Percentiles rank a stretch among this genome's conserved stretches.
These are phyloP conservation scores for Cryptotermes secundus DNA, from an alignment of 1,140 invertebrate genomes.

Conservation along the genomic window DNA sequence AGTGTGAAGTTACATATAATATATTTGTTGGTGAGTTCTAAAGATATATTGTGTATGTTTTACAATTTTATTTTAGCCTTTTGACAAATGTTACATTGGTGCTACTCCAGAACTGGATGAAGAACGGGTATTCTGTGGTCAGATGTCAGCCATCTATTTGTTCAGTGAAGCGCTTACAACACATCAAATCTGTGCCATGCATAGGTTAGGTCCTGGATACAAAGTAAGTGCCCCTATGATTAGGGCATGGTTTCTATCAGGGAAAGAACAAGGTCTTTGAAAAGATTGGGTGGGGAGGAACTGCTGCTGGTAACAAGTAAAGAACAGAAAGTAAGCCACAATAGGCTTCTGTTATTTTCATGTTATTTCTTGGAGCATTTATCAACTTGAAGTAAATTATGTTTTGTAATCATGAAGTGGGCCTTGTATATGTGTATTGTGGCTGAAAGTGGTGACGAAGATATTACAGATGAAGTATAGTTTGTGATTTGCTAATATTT, in stretches of 20 bases:
- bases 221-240: conserved; percentile 67
- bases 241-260: neutral
- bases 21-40: too few relatives aligned
- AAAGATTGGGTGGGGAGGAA: too few relatives aligned
- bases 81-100: conserved; percentile 99
- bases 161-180: conserved; percentile 96
- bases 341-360: neutral
- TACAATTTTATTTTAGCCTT: conserved; percentile 67
- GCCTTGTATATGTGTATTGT: neutral
- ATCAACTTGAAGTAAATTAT: neutral
- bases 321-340: neutral
- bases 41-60: neutral
- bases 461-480: neutral
- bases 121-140: conserved; percentile 96
- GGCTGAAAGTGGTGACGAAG: neutral
- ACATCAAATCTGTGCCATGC: conserved; percentile 96
- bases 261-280: too few relatives aligned
- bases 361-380: neutral
- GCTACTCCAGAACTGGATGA: conserved; percentile 93
- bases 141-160: conserved; percentile 98
- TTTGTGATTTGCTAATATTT: neutral
- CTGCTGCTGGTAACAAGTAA: too few relatives aligned
- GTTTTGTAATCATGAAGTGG: neutral
- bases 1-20: too few relatives aligned
- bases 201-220: conserved; percentile 92